phyloP scores from a whole-genome alignment of 2,113 vertebrate genomes.

The Corydoras sp. region DNA sequence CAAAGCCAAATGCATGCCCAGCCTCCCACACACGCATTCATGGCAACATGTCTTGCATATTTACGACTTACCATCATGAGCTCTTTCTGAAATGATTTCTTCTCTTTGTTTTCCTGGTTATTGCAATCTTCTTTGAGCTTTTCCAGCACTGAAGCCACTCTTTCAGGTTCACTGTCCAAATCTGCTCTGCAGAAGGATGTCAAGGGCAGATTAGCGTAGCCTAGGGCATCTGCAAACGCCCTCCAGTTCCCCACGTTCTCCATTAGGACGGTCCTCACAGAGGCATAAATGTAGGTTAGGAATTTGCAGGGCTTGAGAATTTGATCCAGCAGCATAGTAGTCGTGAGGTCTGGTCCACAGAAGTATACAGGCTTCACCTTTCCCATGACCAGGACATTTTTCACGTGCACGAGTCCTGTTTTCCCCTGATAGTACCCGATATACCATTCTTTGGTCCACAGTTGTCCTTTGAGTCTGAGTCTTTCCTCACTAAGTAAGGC shows the following conservation, averaged over 20 bases:
- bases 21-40: not conserved
- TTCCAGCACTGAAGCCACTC: conserved; percentile 88
- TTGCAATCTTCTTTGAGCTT: conserved; percentile 96
- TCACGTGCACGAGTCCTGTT: conserved; percentile 85
- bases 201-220: conserved; percentile 79
- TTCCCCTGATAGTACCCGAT: conserved; percentile 92
- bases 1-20: not conserved
- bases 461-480: conserved; percentile 83
- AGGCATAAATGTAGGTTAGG: conserved; percentile 94
- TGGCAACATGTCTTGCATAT: not conserved
- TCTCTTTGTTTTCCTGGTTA: conserved; percentile 79
- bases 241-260: conserved; percentile 92
- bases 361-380: conserved; percentile 80
- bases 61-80: conserved; percentile 81
- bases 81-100: conserved; percentile 95
- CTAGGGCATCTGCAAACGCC: conserved; percentile 83
- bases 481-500: conserved; percentile 93
- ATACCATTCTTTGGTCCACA: conserved; percentile 98
- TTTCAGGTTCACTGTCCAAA: conserved; percentile 85
- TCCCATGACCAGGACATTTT: conserved; percentile 86
- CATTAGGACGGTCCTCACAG: conserved; percentile 89
- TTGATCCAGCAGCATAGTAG: conserved; percentile 82
- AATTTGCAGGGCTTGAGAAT: conserved; percentile 93
- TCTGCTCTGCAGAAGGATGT: conserved; percentile 85
- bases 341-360: conserved; percentile 83